Evolutionary conservation across 2,797 vertebrate species (phyloP).

Genomic region (Sebastes cheni): DNA sequence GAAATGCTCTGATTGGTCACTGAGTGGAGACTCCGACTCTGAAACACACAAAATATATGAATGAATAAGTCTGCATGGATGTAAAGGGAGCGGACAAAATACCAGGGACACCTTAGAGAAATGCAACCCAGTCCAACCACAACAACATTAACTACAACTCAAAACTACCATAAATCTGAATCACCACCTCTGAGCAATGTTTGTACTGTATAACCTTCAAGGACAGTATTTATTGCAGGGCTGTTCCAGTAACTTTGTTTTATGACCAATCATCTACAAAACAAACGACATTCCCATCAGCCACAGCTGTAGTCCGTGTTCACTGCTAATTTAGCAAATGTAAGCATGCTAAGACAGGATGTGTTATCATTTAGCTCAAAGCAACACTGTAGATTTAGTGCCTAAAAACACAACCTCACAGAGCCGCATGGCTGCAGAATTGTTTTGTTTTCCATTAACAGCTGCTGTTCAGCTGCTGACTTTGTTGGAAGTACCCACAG

Average conservation of each 20-base stretch:
- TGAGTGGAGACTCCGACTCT: conserved; percentile 64
- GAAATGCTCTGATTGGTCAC: conserved; percentile 43
- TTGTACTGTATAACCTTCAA: background rate
- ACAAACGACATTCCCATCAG: background rate
- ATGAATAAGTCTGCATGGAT: background rate
- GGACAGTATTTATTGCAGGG: background rate
- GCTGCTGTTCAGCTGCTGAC: background rate
- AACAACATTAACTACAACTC: background rate
- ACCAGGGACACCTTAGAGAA: background rate
- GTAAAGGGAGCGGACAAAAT: no score
- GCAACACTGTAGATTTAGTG: background rate
- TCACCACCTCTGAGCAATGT: background rate
- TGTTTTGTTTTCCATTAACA: background rate
- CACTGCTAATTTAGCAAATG: background rate
- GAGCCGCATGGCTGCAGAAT: background rate
- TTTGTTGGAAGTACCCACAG: background rate
- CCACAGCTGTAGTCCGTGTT: background rate
- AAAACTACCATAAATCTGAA: background rate
- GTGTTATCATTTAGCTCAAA: background rate
- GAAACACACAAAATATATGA: conserved; percentile 21
- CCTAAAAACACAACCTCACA: background rate
- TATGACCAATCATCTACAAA: background rate
- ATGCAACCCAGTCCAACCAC: background rate
- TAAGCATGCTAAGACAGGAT: background rate
- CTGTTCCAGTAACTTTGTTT: background rate